Percentiles rank a stretch among this genome's conserved stretches.
phyloP scores from a whole-genome alignment of 2,113 vertebrate genomes.

The Etheostoma cragini region DNA sequence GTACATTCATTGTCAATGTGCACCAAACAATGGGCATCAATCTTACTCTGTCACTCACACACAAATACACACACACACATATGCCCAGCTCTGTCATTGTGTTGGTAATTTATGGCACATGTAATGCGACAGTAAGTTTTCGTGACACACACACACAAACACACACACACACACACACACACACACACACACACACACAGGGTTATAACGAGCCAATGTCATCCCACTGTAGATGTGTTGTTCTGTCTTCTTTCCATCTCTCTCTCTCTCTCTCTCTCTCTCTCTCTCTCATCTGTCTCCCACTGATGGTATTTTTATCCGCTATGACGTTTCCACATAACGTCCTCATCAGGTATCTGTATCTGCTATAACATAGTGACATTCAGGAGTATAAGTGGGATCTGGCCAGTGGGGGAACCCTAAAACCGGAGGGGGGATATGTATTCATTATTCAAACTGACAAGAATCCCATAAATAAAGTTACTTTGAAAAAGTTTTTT shows the following conservation, averaged over 20 bases:
- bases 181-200: not conserved
- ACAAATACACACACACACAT: not conserved
- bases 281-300: not conserved
- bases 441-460: no score
- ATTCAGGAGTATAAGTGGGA: no score
- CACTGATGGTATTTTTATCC: not conserved
- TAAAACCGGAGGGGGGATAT: no score
- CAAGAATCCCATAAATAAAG: no score
- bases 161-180: constrained; percentile 26
- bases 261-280: constrained; percentile 1
- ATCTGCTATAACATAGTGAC: not conserved
- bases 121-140: constrained; percentile 25
- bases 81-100: constrained; percentile 33
- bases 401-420: no score
- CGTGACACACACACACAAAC: constrained; percentile 25
- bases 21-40: constrained; percentile 30
- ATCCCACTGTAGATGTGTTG: not conserved
- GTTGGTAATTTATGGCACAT: constrained; percentile 41
- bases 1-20: constrained; percentile 50
- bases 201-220: constrained; percentile 54
- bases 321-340: no score
- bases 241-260: not conserved
- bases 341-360: not conserved
- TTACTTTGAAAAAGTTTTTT: no score
- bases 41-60: constrained; percentile 13